Percentiles rank a stretch among this genome's conserved stretches.
phyloP scores from a whole-genome alignment of 1,140 invertebrate genomes.

The Ips typographus region DNA sequence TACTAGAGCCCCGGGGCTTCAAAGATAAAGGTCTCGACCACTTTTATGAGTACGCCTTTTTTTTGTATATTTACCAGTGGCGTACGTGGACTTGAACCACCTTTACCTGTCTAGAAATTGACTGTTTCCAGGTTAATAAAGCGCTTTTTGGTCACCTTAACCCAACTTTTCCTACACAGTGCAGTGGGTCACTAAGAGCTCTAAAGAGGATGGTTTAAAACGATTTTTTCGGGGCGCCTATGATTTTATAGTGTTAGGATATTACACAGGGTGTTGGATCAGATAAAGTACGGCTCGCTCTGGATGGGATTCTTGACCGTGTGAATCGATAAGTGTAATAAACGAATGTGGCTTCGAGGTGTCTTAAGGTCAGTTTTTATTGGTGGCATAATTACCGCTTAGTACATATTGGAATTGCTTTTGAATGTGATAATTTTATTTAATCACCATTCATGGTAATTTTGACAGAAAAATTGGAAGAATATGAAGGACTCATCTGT shows the following conservation, averaged over 20 bases:
- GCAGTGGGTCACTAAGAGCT: too few relatives aligned
- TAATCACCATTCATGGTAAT: too few relatives aligned
- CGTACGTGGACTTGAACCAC: too few relatives aligned
- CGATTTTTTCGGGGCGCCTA: not conserved
- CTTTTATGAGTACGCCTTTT: conserved; percentile 19
- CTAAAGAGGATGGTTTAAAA: too few relatives aligned
- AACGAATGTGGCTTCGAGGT: conserved; percentile 17
- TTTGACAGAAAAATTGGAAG: too few relatives aligned
- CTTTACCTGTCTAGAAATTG: too few relatives aligned
- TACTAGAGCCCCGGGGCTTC: conserved; percentile 15
- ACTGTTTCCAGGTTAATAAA: too few relatives aligned
- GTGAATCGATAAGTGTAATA: conserved; percentile 36
- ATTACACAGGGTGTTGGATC: conserved; percentile 35
- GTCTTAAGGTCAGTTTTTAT: not conserved
- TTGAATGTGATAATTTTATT: too few relatives aligned
- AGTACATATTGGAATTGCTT: too few relatives aligned
- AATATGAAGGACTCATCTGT: too few relatives aligned
- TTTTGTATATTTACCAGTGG: not conserved
- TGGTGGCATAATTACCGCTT: not conserved
- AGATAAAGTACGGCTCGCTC: conserved; percentile 32
- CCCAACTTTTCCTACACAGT: too few relatives aligned
- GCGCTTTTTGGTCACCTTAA: too few relatives aligned
- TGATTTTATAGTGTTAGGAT: not conserved
- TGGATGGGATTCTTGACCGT: conserved; percentile 38
- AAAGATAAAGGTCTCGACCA: conserved; percentile 23